Percentiles rank a stretch among this genome's conserved stretches.
phyloP scores from a whole-genome alignment of 1,140 invertebrate genomes.

The Scaptomyza hsui region DNA sequence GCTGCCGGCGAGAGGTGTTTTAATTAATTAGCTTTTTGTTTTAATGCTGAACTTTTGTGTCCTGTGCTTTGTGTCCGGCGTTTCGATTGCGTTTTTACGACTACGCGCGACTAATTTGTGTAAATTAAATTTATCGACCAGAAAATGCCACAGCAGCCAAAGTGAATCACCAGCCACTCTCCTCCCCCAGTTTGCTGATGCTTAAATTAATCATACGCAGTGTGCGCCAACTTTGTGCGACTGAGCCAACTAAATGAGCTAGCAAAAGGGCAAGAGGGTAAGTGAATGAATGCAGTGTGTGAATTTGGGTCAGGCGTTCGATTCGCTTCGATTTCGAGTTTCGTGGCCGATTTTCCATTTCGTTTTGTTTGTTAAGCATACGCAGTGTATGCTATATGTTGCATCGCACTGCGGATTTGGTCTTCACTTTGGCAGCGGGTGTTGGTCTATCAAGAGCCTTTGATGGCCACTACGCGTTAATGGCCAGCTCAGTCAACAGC shows the following conservation, averaged over 20 bases:
- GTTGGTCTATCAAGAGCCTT: slow-evolving; percentile 14
- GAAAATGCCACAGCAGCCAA: slow-evolving; percentile 74
- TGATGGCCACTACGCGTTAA: slow-evolving; percentile 33
- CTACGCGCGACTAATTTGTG: slow-evolving; percentile 80
- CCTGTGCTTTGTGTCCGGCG: slow-evolving; percentile 39
- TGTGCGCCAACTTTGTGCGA: slow-evolving; percentile 41
- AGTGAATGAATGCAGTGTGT: slow-evolving; percentile 9
- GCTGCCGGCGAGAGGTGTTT: slow-evolving; percentile 62
- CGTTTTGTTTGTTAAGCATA: slow-evolving; percentile 72
- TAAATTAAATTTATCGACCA: slow-evolving; percentile 83
- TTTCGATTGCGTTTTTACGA: slow-evolving; percentile 77
- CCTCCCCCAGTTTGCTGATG: too few relatives aligned
- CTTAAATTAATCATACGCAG: slow-evolving; percentile 81
- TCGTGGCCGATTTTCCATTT: slow-evolving; percentile 48
- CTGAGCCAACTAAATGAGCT: slow-evolving; percentile 15
- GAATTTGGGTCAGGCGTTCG: slow-evolving; percentile 36
- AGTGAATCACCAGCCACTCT: slow-evolving; percentile 16
- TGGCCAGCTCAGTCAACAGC: slow-evolving; percentile 28
- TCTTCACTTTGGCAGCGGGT: neutral
- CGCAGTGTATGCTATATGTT: slow-evolving; percentile 65
- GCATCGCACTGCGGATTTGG: neutral
- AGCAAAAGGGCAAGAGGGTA: neutral
- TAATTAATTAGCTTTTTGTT: slow-evolving; percentile 82
- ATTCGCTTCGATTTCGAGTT: slow-evolving; percentile 34
- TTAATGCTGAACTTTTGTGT: slow-evolving; percentile 68